phyloP scores from a whole-genome alignment of 2,888 invertebrate genomes.

The Taphrorychus bicolor region DNA sequence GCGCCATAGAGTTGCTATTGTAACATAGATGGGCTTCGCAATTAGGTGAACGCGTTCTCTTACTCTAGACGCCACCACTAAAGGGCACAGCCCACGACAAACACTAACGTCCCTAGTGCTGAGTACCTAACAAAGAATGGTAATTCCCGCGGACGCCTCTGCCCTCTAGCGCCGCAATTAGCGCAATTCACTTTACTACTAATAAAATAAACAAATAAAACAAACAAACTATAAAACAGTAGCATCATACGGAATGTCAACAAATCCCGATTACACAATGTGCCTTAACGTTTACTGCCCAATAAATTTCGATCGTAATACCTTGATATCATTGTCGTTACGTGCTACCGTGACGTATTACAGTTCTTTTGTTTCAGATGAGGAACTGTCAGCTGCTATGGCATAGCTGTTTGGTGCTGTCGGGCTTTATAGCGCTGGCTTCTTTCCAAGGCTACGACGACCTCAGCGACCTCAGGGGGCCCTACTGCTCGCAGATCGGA shows the following conservation, averaged over 20 bases:
- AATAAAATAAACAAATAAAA: constrained; percentile 4
- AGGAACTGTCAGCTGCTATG: constrained; percentile 32
- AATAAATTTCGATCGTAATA: background rate
- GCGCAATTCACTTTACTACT: background rate
- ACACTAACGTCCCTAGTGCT: no score
- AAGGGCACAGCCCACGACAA: no score
- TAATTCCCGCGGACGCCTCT: background rate
- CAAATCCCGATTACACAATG: background rate
- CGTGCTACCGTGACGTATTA: no score
- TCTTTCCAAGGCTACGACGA: constrained; percentile 45
- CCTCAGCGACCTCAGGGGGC: constrained; percentile 63
- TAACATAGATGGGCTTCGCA: no score
- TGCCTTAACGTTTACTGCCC: background rate
- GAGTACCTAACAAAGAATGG: no score
- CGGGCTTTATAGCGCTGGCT: constrained; percentile 19
- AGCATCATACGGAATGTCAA: background rate
- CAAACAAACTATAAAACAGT: background rate
- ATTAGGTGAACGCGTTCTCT: no score
- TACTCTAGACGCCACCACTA: no score
- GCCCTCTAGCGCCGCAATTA: background rate
- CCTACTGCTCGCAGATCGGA: constrained; percentile 63
- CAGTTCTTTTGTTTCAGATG: constrained; percentile 48
- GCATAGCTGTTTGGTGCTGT: constrained; percentile 15
- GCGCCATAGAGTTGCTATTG: background rate
- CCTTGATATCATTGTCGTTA: no score